Evolutionary conservation across 2,888 invertebrate species (phyloP).

Genomic region (Calliphora vomitoria): DNA sequence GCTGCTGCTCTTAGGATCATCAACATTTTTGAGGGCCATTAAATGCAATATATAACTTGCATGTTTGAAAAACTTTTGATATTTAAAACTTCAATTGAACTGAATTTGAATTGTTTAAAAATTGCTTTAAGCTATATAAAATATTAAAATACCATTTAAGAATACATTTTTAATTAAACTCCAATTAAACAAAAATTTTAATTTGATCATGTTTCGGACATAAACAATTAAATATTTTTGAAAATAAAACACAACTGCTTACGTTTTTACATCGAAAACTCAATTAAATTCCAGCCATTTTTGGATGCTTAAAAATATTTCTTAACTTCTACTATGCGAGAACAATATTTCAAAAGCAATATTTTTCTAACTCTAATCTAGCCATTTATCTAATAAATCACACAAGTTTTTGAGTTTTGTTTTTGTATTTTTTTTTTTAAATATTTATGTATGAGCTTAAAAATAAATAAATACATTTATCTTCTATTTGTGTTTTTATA

Average conservation of each 20-base stretch:
- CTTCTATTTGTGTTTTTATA: constrained; percentile 4
- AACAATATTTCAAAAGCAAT: neutral
- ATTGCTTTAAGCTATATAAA: too few relatives aligned
- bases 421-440: neutral
- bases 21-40: too few relatives aligned
- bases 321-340: neutral
- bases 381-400: constrained; percentile 14
- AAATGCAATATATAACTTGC: too few relatives aligned
- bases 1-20: neutral
- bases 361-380: neutral
- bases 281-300: constrained; percentile 33
- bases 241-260: neutral
- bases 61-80: too few relatives aligned
- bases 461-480: constrained; percentile 23
- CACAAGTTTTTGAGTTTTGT: constrained; percentile 14
- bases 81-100: too few relatives aligned
- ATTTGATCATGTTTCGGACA: neutral
- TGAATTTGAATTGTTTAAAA: too few relatives aligned
- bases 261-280: neutral
- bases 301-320: constrained; percentile 4
- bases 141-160: neutral
- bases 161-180: neutral
- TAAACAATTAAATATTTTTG: neutral
- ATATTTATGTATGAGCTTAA: neutral
- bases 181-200: neutral